These are phyloP conservation scores for Yponomeuta malinellus DNA, from an alignment of 2,888 invertebrate species.

Conservation along the genomic window DNA sequence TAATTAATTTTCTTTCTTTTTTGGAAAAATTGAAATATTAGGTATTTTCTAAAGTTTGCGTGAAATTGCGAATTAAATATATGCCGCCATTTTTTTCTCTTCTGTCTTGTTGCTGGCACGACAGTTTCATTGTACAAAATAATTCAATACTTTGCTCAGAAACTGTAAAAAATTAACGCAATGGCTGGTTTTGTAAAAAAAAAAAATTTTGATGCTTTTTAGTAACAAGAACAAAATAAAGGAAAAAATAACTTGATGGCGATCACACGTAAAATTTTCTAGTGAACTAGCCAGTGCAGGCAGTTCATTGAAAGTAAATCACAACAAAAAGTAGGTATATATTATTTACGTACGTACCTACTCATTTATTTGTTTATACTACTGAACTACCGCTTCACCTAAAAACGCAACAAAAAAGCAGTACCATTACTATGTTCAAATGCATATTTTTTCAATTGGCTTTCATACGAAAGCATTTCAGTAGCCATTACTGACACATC, in stretches of 20 bases:
- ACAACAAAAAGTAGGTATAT: no score
- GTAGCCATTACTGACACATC: slow-evolving; percentile 11
- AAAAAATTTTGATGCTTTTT: background rate
- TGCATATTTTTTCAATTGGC: background rate
- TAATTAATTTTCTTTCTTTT: background rate
- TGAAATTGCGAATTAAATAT: background rate
- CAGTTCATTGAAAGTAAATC: background rate
- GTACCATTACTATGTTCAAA: background rate
- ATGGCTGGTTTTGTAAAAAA: background rate
- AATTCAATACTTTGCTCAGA: background rate
- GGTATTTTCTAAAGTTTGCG: background rate
- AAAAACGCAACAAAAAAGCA: no score
- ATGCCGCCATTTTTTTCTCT: slow-evolving; percentile 3
- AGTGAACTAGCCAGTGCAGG: background rate
- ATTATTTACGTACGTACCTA: no score
- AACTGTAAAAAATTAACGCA: background rate
- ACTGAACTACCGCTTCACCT: no score
- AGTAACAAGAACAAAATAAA: background rate
- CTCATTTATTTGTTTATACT: no score
- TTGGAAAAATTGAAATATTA: background rate
- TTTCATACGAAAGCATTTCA: background rate
- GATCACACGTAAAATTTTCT: background rate
- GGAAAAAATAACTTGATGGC: background rate
- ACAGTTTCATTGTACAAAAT: background rate
- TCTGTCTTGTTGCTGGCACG: background rate